These are phyloP conservation scores for Microcebus murinus DNA, from an alignment of 2,113 vertebrate species.

Conservation along the genomic window DNA sequence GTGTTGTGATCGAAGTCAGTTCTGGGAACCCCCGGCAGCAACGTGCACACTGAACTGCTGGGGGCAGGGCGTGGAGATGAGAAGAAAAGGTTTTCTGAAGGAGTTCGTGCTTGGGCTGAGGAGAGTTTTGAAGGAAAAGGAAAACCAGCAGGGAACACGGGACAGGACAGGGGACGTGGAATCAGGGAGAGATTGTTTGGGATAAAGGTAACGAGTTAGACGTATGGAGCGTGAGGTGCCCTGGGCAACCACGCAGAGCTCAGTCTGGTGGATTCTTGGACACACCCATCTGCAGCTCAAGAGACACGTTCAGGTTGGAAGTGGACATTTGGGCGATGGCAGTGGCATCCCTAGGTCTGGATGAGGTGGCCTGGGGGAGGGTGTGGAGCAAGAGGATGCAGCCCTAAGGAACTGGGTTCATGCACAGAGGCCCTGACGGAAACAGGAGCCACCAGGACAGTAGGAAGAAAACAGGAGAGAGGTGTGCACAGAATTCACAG, in stretches of 20 bases:
- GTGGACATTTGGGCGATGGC: not conserved
- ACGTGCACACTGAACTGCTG: not conserved
- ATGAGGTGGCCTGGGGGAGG: not conserved
- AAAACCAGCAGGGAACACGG: not conserved
- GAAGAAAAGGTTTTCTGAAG: not conserved
- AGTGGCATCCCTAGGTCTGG: not conserved
- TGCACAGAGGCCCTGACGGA: not conserved
- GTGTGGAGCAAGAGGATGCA: not conserved
- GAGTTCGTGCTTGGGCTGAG: not conserved
- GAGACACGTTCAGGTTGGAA: not conserved
- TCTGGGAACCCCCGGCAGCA: not conserved
- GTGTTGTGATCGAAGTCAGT: not conserved
- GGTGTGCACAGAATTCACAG: accelerated
- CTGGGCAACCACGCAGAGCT: not conserved
- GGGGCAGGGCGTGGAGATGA: accelerated
- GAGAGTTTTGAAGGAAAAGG: not conserved
- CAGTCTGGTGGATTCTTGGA: not conserved
- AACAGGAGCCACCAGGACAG: not conserved
- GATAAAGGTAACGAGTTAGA: not conserved
- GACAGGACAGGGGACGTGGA: too few species aligned
- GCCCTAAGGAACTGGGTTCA: accelerated
- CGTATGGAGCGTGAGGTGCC: not conserved
- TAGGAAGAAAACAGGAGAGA: not conserved
- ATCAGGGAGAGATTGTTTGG: not conserved
- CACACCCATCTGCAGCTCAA: too few species aligned